Conservation (phyloP, 1,140 invertebrate species). For the Nasonia giraulti region DNA sequence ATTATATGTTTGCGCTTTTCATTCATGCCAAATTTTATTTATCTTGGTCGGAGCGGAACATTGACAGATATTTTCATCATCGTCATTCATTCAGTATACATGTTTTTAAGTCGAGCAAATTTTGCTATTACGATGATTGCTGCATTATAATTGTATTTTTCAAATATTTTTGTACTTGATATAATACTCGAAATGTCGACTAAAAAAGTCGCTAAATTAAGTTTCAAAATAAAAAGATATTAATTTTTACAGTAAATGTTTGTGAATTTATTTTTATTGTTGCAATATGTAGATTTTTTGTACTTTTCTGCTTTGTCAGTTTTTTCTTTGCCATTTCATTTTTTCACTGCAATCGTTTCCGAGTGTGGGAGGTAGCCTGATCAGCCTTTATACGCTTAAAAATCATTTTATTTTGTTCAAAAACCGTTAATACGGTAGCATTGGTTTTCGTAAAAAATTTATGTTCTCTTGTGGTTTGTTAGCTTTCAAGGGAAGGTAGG, state of each 20-base stretch:
- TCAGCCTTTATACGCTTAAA: background rate
- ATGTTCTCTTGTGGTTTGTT: conserved; percentile 52
- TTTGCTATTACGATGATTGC: background rate
- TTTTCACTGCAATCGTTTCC: background rate
- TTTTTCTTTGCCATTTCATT: background rate
- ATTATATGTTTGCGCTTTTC: conserved; percentile 23
- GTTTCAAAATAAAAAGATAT: conserved; percentile 40
- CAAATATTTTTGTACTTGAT: conserved; percentile 44
- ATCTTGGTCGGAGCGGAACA: conserved; percentile 6
- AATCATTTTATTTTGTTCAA: background rate
- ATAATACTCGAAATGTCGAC: conserved; percentile 22
- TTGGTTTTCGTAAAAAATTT: conserved; percentile 3
- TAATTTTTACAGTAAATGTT: conserved; percentile 29
- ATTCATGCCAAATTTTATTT: conserved; percentile 7
- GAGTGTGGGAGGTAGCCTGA: conserved; percentile 34
- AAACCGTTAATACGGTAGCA: background rate
- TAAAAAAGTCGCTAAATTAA: background rate
- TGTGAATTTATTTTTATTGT: conserved; percentile 37
- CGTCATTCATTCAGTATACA: conserved; percentile 9
- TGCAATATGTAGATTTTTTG: background rate
- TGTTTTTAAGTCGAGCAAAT: conserved; percentile 4
- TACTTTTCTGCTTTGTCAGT: background rate
- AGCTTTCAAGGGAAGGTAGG: conserved; percentile 49
- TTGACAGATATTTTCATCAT: conserved; percentile 1
- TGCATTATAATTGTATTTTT: conserved; percentile 43